These are phyloP conservation scores for Phyllotreta striolata DNA, from an alignment of 2,888 invertebrate species.

Conservation along the genomic window DNA sequence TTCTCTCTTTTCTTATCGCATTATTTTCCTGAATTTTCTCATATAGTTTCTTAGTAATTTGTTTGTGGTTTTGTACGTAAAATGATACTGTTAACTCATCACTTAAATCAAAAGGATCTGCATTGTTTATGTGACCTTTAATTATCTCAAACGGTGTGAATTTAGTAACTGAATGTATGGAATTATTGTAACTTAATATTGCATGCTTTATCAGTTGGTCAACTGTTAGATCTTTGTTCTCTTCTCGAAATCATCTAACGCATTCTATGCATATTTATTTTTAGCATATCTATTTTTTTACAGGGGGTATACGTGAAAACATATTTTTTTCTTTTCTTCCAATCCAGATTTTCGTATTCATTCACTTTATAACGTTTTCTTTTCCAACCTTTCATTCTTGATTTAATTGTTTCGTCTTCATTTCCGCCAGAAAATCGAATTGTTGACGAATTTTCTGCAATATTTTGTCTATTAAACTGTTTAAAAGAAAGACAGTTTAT, in stretches of 20 bases:
- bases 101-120: conserved; percentile 26
- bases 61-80: conserved; percentile 36
- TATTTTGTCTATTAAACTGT: too few species aligned
- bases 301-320: too few species aligned
- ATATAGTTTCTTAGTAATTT: conserved; percentile 26
- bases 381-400: too few species aligned
- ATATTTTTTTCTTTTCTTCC: too few species aligned
- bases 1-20: conserved; percentile 23
- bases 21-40: conserved; percentile 28
- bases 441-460: too few species aligned
- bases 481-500: too few species aligned
- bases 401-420: too few species aligned
- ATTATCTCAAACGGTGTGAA: conserved; percentile 35
- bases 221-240: conserved; percentile 10
- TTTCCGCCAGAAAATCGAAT: too few species aligned
- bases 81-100: conserved; percentile 20
- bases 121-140: conserved; percentile 24
- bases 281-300: too few species aligned
- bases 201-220: conserved; percentile 29
- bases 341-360: too few species aligned
- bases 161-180: conserved; percentile 31
- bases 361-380: too few species aligned
- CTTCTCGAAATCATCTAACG: conserved; percentile 6
- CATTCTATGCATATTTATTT: conserved; percentile 5
- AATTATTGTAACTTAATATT: conserved; percentile 35